Evolutionary conservation across 2,113 vertebrate species (phyloP).

Genomic region (Mesembrinibis cayennensis): DNA sequence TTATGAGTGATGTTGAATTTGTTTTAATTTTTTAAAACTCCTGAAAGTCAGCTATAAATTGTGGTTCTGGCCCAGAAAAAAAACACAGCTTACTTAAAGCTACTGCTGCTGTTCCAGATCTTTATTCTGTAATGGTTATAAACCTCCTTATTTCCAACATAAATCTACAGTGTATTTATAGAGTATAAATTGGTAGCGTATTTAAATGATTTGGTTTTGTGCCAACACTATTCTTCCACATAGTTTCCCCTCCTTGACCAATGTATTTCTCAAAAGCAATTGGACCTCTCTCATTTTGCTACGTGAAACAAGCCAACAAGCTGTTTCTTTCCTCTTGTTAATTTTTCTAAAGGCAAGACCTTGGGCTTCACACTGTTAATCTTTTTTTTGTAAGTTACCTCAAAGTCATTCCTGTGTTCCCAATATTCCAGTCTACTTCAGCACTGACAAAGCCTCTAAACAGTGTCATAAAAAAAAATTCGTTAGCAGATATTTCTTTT

Average conservation of each 20-base stretch:
- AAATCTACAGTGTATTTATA: not conserved
- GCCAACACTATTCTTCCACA: not conserved
- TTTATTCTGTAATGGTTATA: not conserved
- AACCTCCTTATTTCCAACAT: not conserved
- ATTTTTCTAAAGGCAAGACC: not conserved
- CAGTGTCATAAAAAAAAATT: not conserved
- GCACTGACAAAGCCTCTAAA: not conserved
- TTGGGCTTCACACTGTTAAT: not conserved
- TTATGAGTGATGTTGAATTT: not conserved
- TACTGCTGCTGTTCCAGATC: not conserved
- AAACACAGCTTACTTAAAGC: accelerated
- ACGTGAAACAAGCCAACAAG: not conserved
- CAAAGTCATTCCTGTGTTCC: not conserved
- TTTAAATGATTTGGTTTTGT: not conserved
- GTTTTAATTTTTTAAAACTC: not conserved
- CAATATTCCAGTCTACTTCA: not conserved
- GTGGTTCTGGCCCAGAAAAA: not conserved
- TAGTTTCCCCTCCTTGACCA: not conserved
- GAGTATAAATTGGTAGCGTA: not conserved
- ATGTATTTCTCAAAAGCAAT: not conserved
- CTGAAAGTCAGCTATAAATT: not conserved
- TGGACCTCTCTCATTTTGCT: not conserved
- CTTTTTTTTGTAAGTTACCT: not conserved
- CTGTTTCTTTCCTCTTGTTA: not conserved
- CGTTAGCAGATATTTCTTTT: not conserved